Conservation (phyloP, 2,113 vertebrate genomes). For the Muscicapa adusta region DNA sequence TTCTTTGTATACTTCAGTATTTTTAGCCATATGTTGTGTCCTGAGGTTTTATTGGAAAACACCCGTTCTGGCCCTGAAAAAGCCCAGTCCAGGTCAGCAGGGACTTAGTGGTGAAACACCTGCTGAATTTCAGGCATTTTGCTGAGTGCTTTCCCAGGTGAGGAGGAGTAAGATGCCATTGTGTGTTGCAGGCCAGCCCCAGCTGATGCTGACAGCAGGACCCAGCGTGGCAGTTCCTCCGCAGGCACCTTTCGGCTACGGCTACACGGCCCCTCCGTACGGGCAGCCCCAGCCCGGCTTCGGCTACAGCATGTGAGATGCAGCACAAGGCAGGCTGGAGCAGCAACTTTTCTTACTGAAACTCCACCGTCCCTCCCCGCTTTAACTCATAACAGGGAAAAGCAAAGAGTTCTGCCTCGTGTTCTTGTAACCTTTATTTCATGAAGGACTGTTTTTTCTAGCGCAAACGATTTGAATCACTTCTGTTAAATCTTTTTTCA, state of each 20-base stretch:
- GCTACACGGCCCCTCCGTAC: slow-evolving; percentile 91
- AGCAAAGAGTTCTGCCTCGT: slow-evolving; percentile 74
- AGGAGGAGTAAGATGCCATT: not conserved
- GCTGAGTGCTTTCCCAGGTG: fast-evolving
- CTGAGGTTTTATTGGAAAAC: not conserved
- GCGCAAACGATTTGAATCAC: slow-evolving; percentile 81
- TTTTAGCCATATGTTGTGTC: not conserved
- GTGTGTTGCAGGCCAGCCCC: slow-evolving; percentile 84
- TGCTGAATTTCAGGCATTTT: fast-evolving
- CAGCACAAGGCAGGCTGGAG: slow-evolving; percentile 70
- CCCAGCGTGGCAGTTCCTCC: slow-evolving; percentile 92
- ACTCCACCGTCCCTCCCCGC: slow-evolving; percentile 84
- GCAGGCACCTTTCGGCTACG: slow-evolving; percentile 91
- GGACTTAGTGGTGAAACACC: not conserved
- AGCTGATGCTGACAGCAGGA: slow-evolving; percentile 97
- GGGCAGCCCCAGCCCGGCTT: slow-evolving; percentile 91
- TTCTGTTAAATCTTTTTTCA: slow-evolving; percentile 84
- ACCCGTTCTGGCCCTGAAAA: fast-evolving
- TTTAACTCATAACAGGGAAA: slow-evolving; percentile 77
- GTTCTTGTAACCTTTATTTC: slow-evolving; percentile 84
- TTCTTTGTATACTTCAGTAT: not conserved
- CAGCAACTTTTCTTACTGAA: slow-evolving; percentile 79
- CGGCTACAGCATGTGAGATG: slow-evolving; percentile 92
- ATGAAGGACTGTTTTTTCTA: slow-evolving; percentile 96
- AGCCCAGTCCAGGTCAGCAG: not conserved